These are phyloP conservation scores for Amiota mariae DNA, from an alignment of 2,888 invertebrate species.

Conservation along the genomic window DNA sequence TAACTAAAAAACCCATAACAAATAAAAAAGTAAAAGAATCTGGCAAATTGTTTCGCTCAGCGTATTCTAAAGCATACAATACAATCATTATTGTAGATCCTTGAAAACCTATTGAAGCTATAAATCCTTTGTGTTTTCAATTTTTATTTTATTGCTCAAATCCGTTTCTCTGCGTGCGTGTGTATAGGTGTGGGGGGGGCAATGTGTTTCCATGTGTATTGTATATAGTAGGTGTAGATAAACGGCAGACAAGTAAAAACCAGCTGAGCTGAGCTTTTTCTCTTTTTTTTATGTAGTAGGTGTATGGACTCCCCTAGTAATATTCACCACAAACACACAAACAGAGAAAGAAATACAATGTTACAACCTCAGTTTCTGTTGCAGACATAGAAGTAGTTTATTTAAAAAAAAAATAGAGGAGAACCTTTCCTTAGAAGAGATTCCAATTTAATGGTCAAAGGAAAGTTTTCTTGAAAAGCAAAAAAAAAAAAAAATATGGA, in stretches of 20 bases:
- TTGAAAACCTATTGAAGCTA: conserved; percentile 69
- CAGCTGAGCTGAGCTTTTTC: conserved; percentile 5
- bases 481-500: too few species aligned
- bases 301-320: conserved; percentile 37
- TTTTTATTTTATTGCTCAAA: conserved; percentile 66
- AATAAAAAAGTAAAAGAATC: conserved; percentile 27
- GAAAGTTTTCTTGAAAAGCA: too few species aligned
- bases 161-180: conserved; percentile 21
- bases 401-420: not conserved
- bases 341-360: not conserved
- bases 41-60: conserved; percentile 7
- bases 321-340: conserved; percentile 5
- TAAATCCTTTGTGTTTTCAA: conserved; percentile 69
- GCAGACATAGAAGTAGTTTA: conserved; percentile 1
- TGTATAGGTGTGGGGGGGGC: too few species aligned
- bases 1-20: conserved; percentile 38
- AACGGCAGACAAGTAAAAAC: not conserved
- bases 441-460: too few species aligned
- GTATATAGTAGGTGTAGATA: too few species aligned
- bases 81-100: conserved; percentile 55
- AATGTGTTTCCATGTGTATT: not conserved
- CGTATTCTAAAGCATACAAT: conserved; percentile 40
- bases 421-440: too few species aligned
- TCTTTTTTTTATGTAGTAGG: not conserved
- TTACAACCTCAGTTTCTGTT: conserved; percentile 6